Base-by-base conservation (phyloP, 2,888 invertebrate genomes). In the Azorinus chamasolen region DNA sequence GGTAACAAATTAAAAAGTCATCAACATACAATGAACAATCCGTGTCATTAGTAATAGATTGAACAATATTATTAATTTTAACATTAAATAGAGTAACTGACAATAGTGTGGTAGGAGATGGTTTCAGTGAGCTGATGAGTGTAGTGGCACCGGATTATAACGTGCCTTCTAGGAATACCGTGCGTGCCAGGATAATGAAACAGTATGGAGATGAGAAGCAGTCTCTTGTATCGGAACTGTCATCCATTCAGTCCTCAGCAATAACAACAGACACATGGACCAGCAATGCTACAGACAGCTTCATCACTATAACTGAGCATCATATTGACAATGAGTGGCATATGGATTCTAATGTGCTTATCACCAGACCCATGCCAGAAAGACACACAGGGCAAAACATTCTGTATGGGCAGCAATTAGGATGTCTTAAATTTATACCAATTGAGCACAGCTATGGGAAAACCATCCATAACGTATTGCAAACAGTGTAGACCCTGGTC, bases 291-390 rank as follows among this genome's bases (percentile, higher is more conserved):
- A 66, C 65, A 46, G 65, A 66, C 39, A 46, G 32, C 20, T 66
- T 57, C 43, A 45, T 66, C n/a, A 66, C 65, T 6, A 39, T 66
- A 18, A 64, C 64, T n/a, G 64, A 64, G 24, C 65, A 66, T 22
- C 48, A 66, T 48, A 50, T 54, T 22, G 32, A 32, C 32, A 32
- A 32, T 32, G 32, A 32, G 32, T 51, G 62, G 39, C 10, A 32
- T 39, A 24, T 51, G 24, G 24, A 53, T 18, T 20, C 39, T 24
- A 53, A 55, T 20, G 59, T 69, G 8, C 57, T 61, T 8, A 48
- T 62, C 48, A 62, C 61, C 20, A 20, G 50, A 20, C 32, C 48
- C n/a, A 62, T 59, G 59, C 48, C 59, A 25, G 59, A 27, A 27
- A 43, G 59, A 18, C 46, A 46, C 48, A 32, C 32, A 32, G 32